phyloP scores from a whole-genome alignment of 2,797 vertebrate species.

The Eulemur coronatus region DNA sequence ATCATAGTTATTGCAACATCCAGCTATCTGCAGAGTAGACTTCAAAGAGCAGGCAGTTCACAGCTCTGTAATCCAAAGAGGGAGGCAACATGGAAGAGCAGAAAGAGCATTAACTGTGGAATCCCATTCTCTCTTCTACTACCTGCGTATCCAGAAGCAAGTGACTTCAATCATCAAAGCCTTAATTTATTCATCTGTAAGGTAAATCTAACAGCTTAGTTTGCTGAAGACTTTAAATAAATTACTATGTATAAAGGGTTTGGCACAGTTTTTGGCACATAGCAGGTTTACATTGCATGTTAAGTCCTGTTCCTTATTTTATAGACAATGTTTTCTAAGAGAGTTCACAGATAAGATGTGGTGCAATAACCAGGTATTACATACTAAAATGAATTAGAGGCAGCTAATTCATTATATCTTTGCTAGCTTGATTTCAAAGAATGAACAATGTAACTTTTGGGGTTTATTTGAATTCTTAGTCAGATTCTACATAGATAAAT shows the following conservation, averaged over 20 bases:
- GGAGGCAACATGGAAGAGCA: background rate
- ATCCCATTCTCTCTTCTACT: background rate
- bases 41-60: slow-evolving; percentile 34
- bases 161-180: slow-evolving; percentile 22
- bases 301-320: slow-evolving; percentile 26
- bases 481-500: background rate
- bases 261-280: slow-evolving; percentile 45
- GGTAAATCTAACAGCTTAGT: slow-evolving; percentile 55
- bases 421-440: slow-evolving; percentile 44
- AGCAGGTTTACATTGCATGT: background rate
- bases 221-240: slow-evolving; percentile 65
- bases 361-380: background rate
- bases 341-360: slow-evolving; percentile 16
- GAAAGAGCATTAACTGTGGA: background rate
- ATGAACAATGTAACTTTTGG: background rate
- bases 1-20: slow-evolving; percentile 7
- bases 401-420: background rate
- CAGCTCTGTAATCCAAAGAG: background rate
- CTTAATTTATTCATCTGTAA: slow-evolving; percentile 56
- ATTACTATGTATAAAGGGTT: slow-evolving; percentile 34
- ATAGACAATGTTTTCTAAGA: background rate
- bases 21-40: background rate
- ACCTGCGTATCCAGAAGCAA: slow-evolving; percentile 24
- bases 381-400: background rate
- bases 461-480: slow-evolving; percentile 30